Evolutionary conservation across 2,113 vertebrate genomes (phyloP), one percentile per base, ranked within the genome.

Genomic region (Acanthisitta chloris): DNA sequence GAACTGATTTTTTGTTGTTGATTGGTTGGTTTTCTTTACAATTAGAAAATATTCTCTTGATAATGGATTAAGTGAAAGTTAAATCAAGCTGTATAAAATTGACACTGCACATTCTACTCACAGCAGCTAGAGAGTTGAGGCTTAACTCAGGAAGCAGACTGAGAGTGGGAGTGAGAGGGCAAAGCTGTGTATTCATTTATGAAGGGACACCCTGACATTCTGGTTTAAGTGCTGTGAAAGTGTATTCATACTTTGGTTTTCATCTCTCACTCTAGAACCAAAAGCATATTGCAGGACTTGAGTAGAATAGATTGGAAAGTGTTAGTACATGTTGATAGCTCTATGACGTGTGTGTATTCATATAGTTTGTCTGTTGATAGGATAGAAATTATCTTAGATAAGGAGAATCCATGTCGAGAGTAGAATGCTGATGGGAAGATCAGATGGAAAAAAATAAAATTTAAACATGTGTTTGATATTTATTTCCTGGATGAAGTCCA

Each of bases 1-100:
- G 8, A 36, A 62, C 2, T 12, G 0, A 31, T 43, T 31, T 2
- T 20, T 13, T 54, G 55, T 34, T n/a, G 3, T 16, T 33, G 2
- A 5, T 86, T 43, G 26, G 3, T 38, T 52, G 6, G 1, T 66
- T 49, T 81, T 84, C 17, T 52, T 69, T 52, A 13, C 20, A n/a
- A 10, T 48, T 40, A 62, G 36, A 79, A 85, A 70, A 85, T 54
- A 52, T 6, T 38, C 7, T 66, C 8, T 66, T 70, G 17, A 3
- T 57, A 61, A 33, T 36, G 6, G 8, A 38, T 54, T 62, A 25
- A 12, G 9, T 2, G 26, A 80, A 61, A 62, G 4, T 16, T 46
- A 64, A 92, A 46, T 7, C 24, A 52, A 43, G 16, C 6, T 57
- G 29, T 31, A 17, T n/a, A 45, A 87, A 74, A 78, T 7, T 65